Evolutionary conservation across 2,113 vertebrate genomes (phyloP).

Genomic region (Capra hircus): DNA sequence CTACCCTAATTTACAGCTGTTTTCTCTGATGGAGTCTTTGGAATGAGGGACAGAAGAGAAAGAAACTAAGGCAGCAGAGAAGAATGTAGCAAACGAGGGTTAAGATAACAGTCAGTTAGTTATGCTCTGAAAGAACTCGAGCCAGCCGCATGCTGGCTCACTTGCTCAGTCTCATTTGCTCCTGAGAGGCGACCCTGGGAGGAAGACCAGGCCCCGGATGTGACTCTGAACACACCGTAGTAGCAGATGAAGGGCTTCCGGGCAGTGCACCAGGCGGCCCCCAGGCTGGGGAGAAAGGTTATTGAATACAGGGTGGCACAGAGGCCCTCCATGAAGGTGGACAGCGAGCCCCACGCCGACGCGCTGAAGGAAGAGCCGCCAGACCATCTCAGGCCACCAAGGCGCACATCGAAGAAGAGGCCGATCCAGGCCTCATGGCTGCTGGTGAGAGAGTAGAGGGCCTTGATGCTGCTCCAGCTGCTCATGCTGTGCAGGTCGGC

Average conservation of each 20-base stretch:
- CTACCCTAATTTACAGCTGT: background rate
- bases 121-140: background rate
- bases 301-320: background rate
- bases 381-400: background rate
- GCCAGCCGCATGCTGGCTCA: background rate
- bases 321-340: background rate
- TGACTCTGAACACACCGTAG: background rate
- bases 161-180: background rate
- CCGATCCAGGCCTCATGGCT: background rate
- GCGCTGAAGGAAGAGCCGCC: background rate
- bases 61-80: background rate
- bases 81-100: no score
- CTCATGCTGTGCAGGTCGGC: background rate
- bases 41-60: background rate
- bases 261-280: background rate
- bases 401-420: background rate
- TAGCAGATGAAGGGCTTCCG: slow-evolving; percentile 57
- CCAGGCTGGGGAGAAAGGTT: fast-evolving
- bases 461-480: fast-evolving
- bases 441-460: background rate
- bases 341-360: background rate
- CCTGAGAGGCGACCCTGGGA: background rate
- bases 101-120: background rate
- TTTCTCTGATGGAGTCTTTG: background rate
- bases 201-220: background rate